Conservation (phyloP, 64 coral and sea anemone species). For the Dendronephthya gigantea region DNA sequence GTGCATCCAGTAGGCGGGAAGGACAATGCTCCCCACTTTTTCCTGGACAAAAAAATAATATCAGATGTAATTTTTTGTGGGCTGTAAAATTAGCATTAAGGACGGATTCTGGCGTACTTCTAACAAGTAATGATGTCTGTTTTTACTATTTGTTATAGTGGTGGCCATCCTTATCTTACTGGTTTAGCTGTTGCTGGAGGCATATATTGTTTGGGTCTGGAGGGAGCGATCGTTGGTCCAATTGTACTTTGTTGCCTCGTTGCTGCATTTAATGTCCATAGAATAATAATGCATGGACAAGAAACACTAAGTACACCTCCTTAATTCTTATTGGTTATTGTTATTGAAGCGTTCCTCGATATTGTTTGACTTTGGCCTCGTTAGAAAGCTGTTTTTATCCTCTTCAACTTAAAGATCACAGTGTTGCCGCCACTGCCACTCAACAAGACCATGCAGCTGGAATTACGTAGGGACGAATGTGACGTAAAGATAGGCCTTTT, state of each 20-base stretch:
- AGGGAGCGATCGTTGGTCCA: constrained; percentile 93
- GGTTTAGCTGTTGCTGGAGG: constrained; percentile 95
- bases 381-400: no score
- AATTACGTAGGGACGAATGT: no score
- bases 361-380: no score
- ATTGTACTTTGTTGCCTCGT: constrained; percentile 91
- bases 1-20: no score
- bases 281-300: constrained; percentile 33
- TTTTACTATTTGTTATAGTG: constrained; percentile 22
- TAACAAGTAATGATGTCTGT: not conserved
- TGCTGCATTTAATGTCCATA: constrained; percentile 83
- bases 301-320: not conserved
- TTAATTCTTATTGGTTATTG: not conserved
- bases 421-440: no score
- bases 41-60: no score
- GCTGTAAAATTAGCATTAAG: not conserved
- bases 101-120: not conserved
- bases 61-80: not conserved
- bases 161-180: constrained; percentile 94
- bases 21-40: no score
- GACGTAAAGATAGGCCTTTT: no score
- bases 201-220: constrained; percentile 87
- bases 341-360: not conserved
- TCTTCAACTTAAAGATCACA: no score
- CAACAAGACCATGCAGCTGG: no score